Evolutionary conservation across 2,888 invertebrate species (phyloP), one percentile per base, ranked within the genome.

Genomic region (Rotaria socialis): DNA sequence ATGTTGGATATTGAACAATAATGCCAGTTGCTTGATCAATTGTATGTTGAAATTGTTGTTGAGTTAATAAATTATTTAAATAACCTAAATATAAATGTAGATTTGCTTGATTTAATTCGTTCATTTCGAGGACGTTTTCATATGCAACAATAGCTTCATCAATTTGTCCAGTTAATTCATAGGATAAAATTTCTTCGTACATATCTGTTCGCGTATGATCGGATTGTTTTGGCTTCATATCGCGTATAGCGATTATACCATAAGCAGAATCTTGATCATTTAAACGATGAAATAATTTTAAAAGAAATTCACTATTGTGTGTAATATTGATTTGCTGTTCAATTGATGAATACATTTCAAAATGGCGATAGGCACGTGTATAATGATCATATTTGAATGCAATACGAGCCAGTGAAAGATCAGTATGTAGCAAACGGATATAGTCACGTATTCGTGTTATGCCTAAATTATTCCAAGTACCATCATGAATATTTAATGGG

Each of bases 1-100:
- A 90, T 3, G 87, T 87, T 24, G 89, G 89, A 86, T 90, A 90
- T 11, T 86, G 85, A 10, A 75, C 74, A 67, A 86, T 85, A 5
- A 86, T 47, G n/a, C 87, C 87, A 50, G 60, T 67, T 24, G 60
- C 8, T 67, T 67, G 60, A 67, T 67, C 60, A 67, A 67, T 67
- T n/a, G 60, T 67, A 67, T 67, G 60, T 35, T 67, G 60, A n/a
- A 67, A 67, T 67, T 84, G 52, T 84, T 84, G 47, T 52, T 84
- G 84, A 14, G 52, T 27, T 43, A 84, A n/a, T 43, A 84, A 35
- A 67, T 24, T 67, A 67, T 67, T 67, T 67, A 87, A 35, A n/a
- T 86, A 74, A 22, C 52, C 56, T 24, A 67, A 35, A 67, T 67
- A 67, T 67, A 67, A 35, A 67, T 67, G 60, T 67, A 84, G 41